Percentiles rank a stretch among this genome's conserved stretches.
These are phyloP conservation scores for Notodonta dromedarius DNA, from an alignment of 2,888 invertebrate genomes.

Conservation along the genomic window DNA sequence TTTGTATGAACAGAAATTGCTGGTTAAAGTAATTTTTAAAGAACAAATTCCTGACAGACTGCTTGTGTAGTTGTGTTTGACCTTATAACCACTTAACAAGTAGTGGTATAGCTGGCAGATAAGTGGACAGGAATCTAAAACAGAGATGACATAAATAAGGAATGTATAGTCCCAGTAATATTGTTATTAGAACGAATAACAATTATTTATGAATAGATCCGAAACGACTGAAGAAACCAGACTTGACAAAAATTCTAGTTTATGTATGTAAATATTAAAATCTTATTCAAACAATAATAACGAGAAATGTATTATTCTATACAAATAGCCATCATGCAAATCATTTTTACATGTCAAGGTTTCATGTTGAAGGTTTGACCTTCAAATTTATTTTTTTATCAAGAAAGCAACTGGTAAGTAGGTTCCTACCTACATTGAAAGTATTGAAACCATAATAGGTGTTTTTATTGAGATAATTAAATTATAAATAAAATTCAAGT, in stretches of 20 bases:
- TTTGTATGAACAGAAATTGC: neutral
- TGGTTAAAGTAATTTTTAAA: neutral
- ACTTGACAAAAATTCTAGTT: too few relatives aligned
- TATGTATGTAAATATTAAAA: neutral
- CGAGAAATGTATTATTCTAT: slow-evolving; percentile 32
- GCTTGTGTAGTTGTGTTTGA: neutral
- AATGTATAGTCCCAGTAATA: neutral
- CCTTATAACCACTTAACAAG: neutral
- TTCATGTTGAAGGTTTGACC: slow-evolving; percentile 57
- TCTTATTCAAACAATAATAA: slow-evolving; percentile 25
- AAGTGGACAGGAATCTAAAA: neutral
- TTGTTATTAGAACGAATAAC: neutral
- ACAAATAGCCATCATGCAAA: slow-evolving; percentile 48
- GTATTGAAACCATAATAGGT: slow-evolving; percentile 1
- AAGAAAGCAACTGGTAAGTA: slow-evolving; percentile 26
- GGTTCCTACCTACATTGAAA: too few relatives aligned
- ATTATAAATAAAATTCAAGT: neutral
- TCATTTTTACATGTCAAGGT: slow-evolving; percentile 67
- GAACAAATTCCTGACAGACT: neutral
- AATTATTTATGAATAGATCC: neutral
- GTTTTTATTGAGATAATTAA: neutral
- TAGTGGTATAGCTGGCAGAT: neutral
- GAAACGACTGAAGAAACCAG: too few relatives aligned
- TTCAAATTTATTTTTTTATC: slow-evolving; percentile 42
- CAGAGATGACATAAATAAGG: neutral